Conservation (phyloP, 1,140 invertebrate species). For the Lysiphlebus fabarum region DNA sequence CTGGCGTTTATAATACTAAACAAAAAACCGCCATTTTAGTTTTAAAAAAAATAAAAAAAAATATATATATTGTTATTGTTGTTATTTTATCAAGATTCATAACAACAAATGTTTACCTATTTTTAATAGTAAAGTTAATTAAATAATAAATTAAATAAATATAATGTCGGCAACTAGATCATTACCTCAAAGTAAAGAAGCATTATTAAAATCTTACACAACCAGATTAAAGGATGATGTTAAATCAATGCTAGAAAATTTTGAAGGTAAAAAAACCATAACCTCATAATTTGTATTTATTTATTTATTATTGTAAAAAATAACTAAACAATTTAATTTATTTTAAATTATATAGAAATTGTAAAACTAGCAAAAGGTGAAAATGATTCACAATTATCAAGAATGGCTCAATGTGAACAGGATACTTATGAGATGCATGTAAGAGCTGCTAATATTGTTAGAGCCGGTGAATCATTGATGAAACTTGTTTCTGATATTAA, state of each 20-base stretch:
- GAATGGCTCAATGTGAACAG: conserved; percentile 89
- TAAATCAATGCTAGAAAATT: conserved; percentile 95
- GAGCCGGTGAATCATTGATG: conserved; percentile 93
- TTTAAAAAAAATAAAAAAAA: too few relatives aligned
- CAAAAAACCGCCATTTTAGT: too few relatives aligned
- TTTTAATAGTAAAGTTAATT: too few relatives aligned
- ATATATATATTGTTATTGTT: too few relatives aligned
- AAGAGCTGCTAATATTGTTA: conserved; percentile 87
- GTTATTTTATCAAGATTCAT: too few relatives aligned
- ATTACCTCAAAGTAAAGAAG: conserved; percentile 89
- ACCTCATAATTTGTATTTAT: conserved; percentile 52
- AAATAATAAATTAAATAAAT: too few relatives aligned
- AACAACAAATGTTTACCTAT: too few relatives aligned
- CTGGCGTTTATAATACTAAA: too few relatives aligned
- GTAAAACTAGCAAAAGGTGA: conserved; percentile 91
- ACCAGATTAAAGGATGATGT: conserved; percentile 92
- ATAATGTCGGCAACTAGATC: conserved; percentile 60
- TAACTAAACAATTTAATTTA: conserved; percentile 13
- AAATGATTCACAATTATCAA: conserved; percentile 81
- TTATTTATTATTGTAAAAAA: conserved; percentile 7
- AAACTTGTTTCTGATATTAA: conserved; percentile 95
- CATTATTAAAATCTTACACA: conserved; percentile 88
- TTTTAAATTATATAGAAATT: conserved; percentile 70
- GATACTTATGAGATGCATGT: conserved; percentile 97
- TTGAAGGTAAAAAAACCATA: conserved; percentile 77